These are phyloP conservation scores for Seira ritae DNA, from an alignment of 2,888 invertebrate species.

Conservation along the genomic window DNA sequence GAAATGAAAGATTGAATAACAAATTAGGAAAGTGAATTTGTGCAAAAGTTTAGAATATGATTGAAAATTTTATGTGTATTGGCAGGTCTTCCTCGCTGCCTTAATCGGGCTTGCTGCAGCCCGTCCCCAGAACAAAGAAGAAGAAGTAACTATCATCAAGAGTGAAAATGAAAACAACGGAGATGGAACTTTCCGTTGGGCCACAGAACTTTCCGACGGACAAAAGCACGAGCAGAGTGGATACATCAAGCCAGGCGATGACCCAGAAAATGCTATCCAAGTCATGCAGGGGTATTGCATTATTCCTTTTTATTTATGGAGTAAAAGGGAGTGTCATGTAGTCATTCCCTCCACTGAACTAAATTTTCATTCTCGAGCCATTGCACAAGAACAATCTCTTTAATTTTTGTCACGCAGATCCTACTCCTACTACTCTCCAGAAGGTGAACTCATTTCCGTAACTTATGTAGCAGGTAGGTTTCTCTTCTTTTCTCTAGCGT, in stretches of 20 bases:
- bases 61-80: conserved; percentile 20
- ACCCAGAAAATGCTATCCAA: conserved; percentile 69
- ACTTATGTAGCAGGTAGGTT: conserved; percentile 66
- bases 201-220: conserved; percentile 67
- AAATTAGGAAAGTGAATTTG: background rate
- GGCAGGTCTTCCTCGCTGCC: conserved; percentile 64
- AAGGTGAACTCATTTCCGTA: conserved; percentile 64
- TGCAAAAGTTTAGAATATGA: background rate
- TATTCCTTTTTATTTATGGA: background rate
- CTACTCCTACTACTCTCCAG: conserved; percentile 69
- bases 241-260: conserved; percentile 68
- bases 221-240: conserved; percentile 58
- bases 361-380: background rate
- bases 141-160: conserved; percentile 66
- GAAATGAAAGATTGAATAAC: background rate
- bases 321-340: too few species aligned
- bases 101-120: conserved; percentile 64
- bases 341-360: too few species aligned
- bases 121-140: conserved; percentile 63
- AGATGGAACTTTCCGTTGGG: conserved; percentile 69
- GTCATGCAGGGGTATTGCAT: conserved; percentile 59
- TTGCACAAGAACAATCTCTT: background rate
- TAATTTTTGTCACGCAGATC: conserved; percentile 40
- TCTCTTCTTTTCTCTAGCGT: background rate
- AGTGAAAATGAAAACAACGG: conserved; percentile 70